phyloP scores from a whole-genome alignment of 1,140 invertebrate genomes.

The Palaemon carinicauda region DNA sequence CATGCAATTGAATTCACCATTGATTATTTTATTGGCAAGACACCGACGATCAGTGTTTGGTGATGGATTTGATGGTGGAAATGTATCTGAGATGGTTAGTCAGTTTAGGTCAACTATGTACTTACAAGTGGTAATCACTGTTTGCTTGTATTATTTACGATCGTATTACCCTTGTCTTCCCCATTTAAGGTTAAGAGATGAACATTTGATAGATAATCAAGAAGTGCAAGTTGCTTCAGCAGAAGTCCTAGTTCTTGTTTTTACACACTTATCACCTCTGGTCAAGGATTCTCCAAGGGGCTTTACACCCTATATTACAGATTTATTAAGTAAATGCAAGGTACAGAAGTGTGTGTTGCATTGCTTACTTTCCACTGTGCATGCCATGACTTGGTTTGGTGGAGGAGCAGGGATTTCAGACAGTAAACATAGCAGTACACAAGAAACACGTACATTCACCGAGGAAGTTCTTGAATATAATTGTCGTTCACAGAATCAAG shows the following conservation, averaged over 20 bases:
- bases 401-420: constrained; percentile 49
- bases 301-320: constrained; percentile 83
- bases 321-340: constrained; percentile 83
- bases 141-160: constrained; percentile 82
- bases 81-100: constrained; percentile 67
- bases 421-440: neutral
- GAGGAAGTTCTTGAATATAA: constrained; percentile 87
- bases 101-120: constrained; percentile 80
- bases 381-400: constrained; percentile 69
- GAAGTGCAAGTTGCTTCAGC: constrained; percentile 76
- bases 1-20: constrained; percentile 32
- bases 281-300: constrained; percentile 84
- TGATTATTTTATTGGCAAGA: constrained; percentile 73
- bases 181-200: constrained; percentile 73
- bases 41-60: constrained; percentile 85
- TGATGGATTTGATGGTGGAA: constrained; percentile 78
- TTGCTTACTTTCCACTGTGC: constrained; percentile 81
- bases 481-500: constrained; percentile 67
- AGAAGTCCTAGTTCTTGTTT: constrained; percentile 80
- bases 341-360: constrained; percentile 89
- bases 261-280: constrained; percentile 80
- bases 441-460: constrained; percentile 72
- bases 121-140: constrained; percentile 80
- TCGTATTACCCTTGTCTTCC: constrained; percentile 81
- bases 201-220: constrained; percentile 80